Percentiles rank a stretch among this genome's conserved stretches.
Conservation (phyloP, 2,113 vertebrate species). For the Isurus oxyrinchus region DNA sequence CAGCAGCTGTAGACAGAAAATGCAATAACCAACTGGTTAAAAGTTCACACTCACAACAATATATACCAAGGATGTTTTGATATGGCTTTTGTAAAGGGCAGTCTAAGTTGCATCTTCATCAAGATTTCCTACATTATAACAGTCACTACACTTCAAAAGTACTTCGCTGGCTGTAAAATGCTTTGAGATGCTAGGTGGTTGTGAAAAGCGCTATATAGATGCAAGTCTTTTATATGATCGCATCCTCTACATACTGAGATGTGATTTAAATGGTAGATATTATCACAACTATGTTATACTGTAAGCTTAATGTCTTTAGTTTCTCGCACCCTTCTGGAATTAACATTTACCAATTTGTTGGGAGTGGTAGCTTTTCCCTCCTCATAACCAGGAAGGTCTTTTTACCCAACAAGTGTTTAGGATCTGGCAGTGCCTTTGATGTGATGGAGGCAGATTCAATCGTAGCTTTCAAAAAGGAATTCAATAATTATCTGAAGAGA, state of each 20-base stretch:
- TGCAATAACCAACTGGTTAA: slow-evolving; percentile 4
- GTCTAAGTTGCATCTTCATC: not conserved
- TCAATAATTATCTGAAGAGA: not conserved
- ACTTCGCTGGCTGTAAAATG: not conserved
- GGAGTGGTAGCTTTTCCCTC: not conserved
- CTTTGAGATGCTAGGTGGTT: not conserved
- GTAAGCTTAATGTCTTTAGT: not conserved
- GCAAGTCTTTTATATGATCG: not conserved
- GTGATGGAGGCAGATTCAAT: not conserved
- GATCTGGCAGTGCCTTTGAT: not conserved
- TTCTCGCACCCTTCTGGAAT: not conserved
- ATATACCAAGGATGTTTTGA: not conserved
- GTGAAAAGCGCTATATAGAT: not conserved
- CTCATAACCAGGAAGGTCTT: not conserved
- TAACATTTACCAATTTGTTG: slow-evolving; percentile 9
- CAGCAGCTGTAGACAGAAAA: slow-evolving; percentile 67
- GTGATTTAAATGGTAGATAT: not conserved
- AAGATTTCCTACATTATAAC: not conserved
- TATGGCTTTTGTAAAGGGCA: not conserved
- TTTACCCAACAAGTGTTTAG: not conserved
- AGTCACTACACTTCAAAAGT: not conserved
- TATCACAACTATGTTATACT: not conserved
- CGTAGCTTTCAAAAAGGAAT: not conserved
- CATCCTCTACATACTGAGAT: not conserved
- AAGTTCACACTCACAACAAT: not conserved